Base-by-base conservation (phyloP, 2,797 vertebrate species). In the Phalanger gymnotis region DNA sequence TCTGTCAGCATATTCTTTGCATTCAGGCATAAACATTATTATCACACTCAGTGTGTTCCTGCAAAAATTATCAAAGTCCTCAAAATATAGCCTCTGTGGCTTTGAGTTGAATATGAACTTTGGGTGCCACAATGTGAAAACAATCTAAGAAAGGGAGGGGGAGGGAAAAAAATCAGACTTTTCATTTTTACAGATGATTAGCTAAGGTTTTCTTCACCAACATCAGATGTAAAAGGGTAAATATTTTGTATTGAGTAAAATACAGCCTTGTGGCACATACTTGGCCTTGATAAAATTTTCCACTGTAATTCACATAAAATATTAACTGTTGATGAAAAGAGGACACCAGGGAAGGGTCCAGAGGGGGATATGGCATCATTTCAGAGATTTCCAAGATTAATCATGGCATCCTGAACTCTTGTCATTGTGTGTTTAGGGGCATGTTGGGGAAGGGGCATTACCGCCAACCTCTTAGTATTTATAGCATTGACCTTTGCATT, bases 1-100 rank as follows among this genome's bases (percentile, higher is more conserved):
- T 98, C 98, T 98, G 98, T 98, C 98, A 99, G 98, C 98, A 98
- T 97, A 98, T 98, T 98, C 98, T 98, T 98, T 98, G 98, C 98
- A 98, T 98, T 98, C 97, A 90, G 96, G 97, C 98, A 98, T 98
- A 98, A 98, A 98, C 95, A 97, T 98, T 98, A 98, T 98, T 98
- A 98, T 98, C 98, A 98, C 97, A 98, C 98, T 98, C 97, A 97
- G 97, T 98, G 94, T 97, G 98, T 98, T 98, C 95, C 98, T 96
- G 94, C 92, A 98, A 97, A 98, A 98, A 98, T 98, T 97, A 98
- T 97, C 98, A 98, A 94, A 90, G 97, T 92, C 93, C 97, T 98
- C 96, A 96, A 98, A 98, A 98, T 13, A 53, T 95, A 97, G 91
- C 96, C 92, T 98, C 96, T 94, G 94, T 90, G 93, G 95, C 97